These are phyloP conservation scores for Trisateles emortualis DNA, from an alignment of 2,888 invertebrate genomes.

Conservation along the genomic window DNA sequence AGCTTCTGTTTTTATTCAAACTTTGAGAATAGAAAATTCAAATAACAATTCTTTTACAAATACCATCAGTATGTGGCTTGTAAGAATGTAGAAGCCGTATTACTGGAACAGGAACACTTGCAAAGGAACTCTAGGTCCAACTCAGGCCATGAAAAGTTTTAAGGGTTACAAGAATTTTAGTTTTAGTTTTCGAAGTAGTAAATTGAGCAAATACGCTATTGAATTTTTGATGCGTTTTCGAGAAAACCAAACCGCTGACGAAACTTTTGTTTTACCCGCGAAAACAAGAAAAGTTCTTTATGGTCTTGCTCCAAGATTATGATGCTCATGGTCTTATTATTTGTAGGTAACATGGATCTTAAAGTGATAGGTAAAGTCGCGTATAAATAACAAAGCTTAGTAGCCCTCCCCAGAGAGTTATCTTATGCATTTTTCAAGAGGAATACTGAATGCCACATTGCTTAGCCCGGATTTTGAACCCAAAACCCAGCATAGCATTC, in stretches of 20 bases:
- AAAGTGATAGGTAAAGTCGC: too few species aligned
- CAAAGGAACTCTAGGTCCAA: constrained; percentile 47
- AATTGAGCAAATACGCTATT: constrained; percentile 13
- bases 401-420: too few species aligned
- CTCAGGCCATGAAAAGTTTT: constrained; percentile 74
- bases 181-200: constrained; percentile 22
- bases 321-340: background rate
- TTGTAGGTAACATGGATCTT: too few species aligned
- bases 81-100: constrained; percentile 31
- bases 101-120: constrained; percentile 51
- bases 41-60: constrained; percentile 27
- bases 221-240: constrained; percentile 36
- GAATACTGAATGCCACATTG: too few species aligned
- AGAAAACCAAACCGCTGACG: background rate
- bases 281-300: background rate
- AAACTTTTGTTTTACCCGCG: background rate
- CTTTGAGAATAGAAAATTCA: constrained; percentile 28
- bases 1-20: constrained; percentile 24
- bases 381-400: too few species aligned
- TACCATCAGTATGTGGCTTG: constrained; percentile 32
- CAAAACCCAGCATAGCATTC: too few species aligned
- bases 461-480: too few species aligned
- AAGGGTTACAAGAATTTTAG: constrained; percentile 57
- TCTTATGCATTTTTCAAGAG: too few species aligned
- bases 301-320: background rate